These are phyloP conservation scores for Drosophila pachea DNA, from an alignment of 1,140 invertebrate genomes.

Conservation along the genomic window DNA sequence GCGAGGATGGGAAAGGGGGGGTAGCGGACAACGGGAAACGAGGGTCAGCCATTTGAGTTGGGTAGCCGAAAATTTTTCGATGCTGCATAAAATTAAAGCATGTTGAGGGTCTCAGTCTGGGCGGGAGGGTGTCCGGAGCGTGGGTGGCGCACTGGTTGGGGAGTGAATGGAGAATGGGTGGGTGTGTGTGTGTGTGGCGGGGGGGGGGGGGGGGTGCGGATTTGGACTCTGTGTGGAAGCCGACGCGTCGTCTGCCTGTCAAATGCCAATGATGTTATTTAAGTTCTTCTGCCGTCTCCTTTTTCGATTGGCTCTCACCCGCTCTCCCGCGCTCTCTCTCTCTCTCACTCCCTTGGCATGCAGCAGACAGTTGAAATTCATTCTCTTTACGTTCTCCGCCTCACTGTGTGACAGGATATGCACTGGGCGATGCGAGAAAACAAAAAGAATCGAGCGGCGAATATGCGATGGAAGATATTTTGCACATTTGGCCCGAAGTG, in stretches of 20 bases:
- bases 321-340: background rate
- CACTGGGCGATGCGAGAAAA: slow-evolving; percentile 6
- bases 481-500: slow-evolving; percentile 8
- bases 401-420: slow-evolving; percentile 25
- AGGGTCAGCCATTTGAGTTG: slow-evolving; percentile 34
- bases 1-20: background rate
- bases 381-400: slow-evolving; percentile 32
- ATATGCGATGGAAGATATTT: slow-evolving; percentile 1
- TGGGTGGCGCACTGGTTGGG: too few relatives aligned
- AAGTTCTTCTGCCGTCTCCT: slow-evolving; percentile 25
- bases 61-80: slow-evolving; percentile 41
- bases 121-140: background rate
- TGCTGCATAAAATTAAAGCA: slow-evolving; percentile 64
- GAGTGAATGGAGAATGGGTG: too few relatives aligned
- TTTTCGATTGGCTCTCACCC: too few relatives aligned
- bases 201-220: background rate
- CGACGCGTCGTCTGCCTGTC: slow-evolving; percentile 57
- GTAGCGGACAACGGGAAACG: background rate
- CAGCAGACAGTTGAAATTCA: slow-evolving; percentile 55
- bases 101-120: background rate
- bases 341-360: background rate
- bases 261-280: slow-evolving; percentile 69
- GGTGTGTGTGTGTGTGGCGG: background rate
- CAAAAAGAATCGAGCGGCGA: background rate
- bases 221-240: slow-evolving; percentile 3